Percentiles rank a stretch among this genome's conserved stretches.
phyloP scores from a whole-genome alignment of 2,888 invertebrate species.

The Andrena bicolor region DNA sequence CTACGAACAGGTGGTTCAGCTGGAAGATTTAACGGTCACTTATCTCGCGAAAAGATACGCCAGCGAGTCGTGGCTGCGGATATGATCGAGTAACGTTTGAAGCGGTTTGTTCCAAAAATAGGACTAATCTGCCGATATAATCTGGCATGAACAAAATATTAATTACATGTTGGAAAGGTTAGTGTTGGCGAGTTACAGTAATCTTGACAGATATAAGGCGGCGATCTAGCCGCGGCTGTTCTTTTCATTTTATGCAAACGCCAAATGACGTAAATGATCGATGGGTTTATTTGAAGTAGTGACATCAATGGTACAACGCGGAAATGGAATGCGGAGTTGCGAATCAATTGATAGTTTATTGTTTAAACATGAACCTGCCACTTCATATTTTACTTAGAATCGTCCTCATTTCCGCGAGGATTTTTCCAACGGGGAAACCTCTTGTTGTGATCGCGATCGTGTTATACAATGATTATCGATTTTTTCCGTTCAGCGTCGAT shows the following conservation, averaged over 20 bases:
- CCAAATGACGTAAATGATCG: slow-evolving; percentile 13
- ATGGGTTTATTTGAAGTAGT: slow-evolving; percentile 15
- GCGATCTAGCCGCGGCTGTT: no score
- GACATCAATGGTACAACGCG: neutral
- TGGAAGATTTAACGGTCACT: neutral
- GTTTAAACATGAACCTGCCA: neutral
- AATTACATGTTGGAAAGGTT: slow-evolving; percentile 1
- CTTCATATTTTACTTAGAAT: slow-evolving; percentile 18
- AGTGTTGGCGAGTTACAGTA: neutral
- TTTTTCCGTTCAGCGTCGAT: neutral
- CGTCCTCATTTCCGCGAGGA: neutral
- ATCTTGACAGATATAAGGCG: no score
- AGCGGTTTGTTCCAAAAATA: neutral
- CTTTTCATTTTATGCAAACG: neutral
- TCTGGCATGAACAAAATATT: neutral
- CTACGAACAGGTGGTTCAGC: neutral
- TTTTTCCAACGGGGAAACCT: slow-evolving; percentile 4
- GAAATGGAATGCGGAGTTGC: slow-evolving; percentile 46
- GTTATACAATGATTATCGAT: neutral
- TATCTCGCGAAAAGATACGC: neutral
- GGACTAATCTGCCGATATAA: neutral
- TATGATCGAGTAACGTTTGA: neutral
- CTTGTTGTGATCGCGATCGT: neutral
- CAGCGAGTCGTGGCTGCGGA: neutral
- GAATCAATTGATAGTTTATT: neutral